Conservation (phyloP, 2,888 invertebrate species). For the Eupeodes latifasciatus region DNA sequence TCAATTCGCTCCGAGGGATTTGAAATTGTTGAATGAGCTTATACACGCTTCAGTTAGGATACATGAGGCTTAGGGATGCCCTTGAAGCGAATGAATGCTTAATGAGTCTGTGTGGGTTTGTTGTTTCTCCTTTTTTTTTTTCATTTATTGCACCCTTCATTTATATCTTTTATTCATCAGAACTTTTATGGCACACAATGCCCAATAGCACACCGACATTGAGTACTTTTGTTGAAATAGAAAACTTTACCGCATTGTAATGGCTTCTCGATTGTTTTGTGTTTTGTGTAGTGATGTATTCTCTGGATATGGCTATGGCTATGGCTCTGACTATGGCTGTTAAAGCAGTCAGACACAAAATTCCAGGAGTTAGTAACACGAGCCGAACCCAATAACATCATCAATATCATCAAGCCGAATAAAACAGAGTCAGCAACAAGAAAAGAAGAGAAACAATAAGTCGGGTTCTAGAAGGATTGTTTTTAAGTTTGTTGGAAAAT, state of each 20-base stretch:
- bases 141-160: conserved; percentile 12
- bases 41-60: conserved; percentile 28
- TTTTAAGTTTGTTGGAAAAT: conserved; percentile 61
- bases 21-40: conserved; percentile 59
- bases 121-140: not conserved
- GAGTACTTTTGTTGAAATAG: conserved; percentile 37
- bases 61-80: conserved; percentile 47
- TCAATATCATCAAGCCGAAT: not conserved
- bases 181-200: conserved; percentile 12
- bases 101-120: conserved; percentile 50
- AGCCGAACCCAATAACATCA: conserved; percentile 26
- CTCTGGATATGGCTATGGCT: too few relatives aligned
- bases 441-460: conserved; percentile 28
- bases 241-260: conserved; percentile 58
- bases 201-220: conserved; percentile 35
- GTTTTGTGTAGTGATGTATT: not conserved
- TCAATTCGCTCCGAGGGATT: conserved; percentile 36
- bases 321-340: not conserved
- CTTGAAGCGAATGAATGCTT: conserved; percentile 43
- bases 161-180: conserved; percentile 26
- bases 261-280: conserved; percentile 62
- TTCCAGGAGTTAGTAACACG: conserved; percentile 36
- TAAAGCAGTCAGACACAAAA: conserved; percentile 3
- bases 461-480: conserved; percentile 39
- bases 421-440: not conserved